Base-by-base conservation (phyloP, 2,888 invertebrate species). In the Dynastes maya region DNA sequence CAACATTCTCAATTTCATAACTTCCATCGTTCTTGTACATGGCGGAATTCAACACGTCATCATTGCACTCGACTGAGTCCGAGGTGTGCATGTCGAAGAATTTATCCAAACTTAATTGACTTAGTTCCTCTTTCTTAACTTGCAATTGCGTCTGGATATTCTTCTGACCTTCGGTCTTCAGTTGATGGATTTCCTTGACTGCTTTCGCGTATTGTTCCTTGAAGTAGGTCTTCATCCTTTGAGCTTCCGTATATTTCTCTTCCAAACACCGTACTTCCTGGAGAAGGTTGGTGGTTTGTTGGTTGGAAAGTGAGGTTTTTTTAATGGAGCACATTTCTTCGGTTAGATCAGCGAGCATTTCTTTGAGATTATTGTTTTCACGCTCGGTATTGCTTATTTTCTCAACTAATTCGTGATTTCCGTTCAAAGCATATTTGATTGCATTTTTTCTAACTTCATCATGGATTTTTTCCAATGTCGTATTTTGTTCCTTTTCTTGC, bases 121-220 rank as follows among this genome's bases (percentile, higher is more conserved):
- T 86, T 53, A 88, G 80, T 78, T 87, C 85, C 72, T 86, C 86
- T 76, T 85, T 85, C 78, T 90, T 91, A 1, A 87, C 89, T 78
- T 90, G 89, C 27, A 91, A 89, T 83, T 91, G 91, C 6, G 88
- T 84, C 78, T 92, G 89, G 83, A 92, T 87, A 58, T 89, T 89
- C 71, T 89, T 88, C 58, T 93, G 89, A 79, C 91, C 89, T 84
- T 89, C 89, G 58, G 90, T 89, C 85, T 93, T 93, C 79, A 92
- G 86, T 63, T 90, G 89, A 80, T 95, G 94, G 76, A 94, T 90
- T 84, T 95, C 94, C 0, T 93, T 89, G 2, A 93, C 92, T 0
- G 93, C 92, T 80, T 92, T 91, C 1, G 92, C 91, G 94, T 94
- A 95, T 85, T 95, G 93, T 83, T 93, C 92, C 85, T 95, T 95